Evolutionary conservation across 2,888 invertebrate species (phyloP).

Genomic region (Heteromyza rotundicornis): DNA sequence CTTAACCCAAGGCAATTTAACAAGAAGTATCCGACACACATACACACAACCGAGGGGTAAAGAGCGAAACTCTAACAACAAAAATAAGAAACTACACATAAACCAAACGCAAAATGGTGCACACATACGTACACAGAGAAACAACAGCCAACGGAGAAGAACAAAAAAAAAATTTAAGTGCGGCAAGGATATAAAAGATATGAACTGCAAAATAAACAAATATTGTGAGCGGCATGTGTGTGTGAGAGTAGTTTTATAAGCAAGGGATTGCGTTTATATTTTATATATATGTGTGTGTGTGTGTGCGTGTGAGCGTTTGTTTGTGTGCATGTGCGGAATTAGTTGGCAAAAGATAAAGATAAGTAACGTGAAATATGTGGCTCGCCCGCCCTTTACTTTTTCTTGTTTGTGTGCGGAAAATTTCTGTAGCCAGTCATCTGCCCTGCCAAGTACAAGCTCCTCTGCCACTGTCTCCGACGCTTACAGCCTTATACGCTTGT

Average conservation of each 20-base stretch:
- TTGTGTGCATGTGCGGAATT: constrained; percentile 43
- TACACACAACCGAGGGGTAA: constrained; percentile 20
- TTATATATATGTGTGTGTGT: background rate
- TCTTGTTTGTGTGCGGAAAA: no score
- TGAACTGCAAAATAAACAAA: constrained; percentile 57
- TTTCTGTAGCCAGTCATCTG: no score
- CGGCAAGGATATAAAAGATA: constrained; percentile 45
- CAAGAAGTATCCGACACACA: constrained; percentile 49
- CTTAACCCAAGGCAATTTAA: constrained; percentile 48
- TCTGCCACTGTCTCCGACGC: no score
- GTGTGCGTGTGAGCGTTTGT: constrained; percentile 15
- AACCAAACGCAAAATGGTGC: constrained; percentile 54
- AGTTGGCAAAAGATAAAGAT: constrained; percentile 56
- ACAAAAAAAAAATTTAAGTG: constrained; percentile 19
- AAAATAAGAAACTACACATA: constrained; percentile 45
- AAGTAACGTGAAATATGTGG: constrained; percentile 55
- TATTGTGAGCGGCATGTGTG: constrained; percentile 35
- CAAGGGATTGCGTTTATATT: no score
- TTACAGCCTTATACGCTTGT: no score
- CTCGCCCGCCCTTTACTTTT: no score
- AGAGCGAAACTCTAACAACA: background rate
- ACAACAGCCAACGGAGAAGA: constrained; percentile 10
- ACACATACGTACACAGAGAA: constrained; percentile 29
- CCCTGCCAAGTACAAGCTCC: no score
- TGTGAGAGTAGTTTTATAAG: no score